Conservation (phyloP, 2,888 invertebrate species). For the Nymphalis urticae region DNA sequence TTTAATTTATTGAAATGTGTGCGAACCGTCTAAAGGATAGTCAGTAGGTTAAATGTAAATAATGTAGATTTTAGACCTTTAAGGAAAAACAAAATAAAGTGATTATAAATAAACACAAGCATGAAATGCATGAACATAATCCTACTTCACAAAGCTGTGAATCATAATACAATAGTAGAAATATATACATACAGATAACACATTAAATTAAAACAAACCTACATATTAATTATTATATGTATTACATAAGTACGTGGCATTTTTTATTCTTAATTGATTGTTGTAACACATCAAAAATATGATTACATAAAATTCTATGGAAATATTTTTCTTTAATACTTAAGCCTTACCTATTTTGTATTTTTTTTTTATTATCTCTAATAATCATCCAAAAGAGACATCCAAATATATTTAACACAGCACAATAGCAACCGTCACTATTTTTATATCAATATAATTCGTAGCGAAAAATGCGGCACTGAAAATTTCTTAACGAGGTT, state of each 20-base stretch:
- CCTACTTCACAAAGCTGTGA: too few species aligned
- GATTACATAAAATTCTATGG: too few species aligned
- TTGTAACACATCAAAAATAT: too few species aligned
- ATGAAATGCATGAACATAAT: background rate
- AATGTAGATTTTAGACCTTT: background rate
- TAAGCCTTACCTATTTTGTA: conserved; percentile 1
- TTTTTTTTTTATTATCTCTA: background rate
- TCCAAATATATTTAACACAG: conserved; percentile 15
- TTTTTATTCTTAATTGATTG: too few species aligned
- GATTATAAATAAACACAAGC: background rate
- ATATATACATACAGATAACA: background rate
- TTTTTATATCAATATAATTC: conserved; percentile 2
- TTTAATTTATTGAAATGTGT: background rate
- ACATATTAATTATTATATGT: background rate
- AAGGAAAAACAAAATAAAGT: background rate
- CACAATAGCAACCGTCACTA: conserved; percentile 28
- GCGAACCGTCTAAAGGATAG: background rate
- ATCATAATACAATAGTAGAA: conserved; percentile 3
- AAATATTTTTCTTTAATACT: background rate
- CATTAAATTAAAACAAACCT: background rate
- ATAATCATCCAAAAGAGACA: conserved; percentile 2
- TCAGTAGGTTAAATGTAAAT: background rate
- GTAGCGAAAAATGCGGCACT: conserved; percentile 1
- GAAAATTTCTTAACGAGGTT: conserved; percentile 22
- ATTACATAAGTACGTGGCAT: too few species aligned